Evolutionary conservation across 2,113 vertebrate genomes (phyloP), one percentile per base, ranked within the genome.

Genomic region (Todiramphus chloris): DNA sequence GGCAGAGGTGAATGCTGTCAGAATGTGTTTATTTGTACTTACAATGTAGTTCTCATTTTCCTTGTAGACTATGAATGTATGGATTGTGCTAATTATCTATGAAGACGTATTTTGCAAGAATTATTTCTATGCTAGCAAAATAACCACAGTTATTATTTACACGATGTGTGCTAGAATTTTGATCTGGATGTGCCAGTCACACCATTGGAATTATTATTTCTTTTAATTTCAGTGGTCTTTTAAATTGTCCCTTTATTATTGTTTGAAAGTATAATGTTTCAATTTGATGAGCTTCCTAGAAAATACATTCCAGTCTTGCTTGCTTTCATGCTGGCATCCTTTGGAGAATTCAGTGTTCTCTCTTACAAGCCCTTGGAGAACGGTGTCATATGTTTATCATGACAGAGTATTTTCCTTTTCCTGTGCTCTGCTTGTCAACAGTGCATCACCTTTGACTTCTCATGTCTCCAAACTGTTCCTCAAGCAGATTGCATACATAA

Each of bases 21-120:
- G 43, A 59, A 41, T 51, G 80, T n/a, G 30, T 75, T 91, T 90
- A 62, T 94, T 90, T 96, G 50, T 68, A 31, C 70, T 96, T 70
- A 16, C 10, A 64, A 23, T 12, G 56, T 43, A 75, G 43, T 89
- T 95, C 67, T 86, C 43, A 7, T 85, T 95, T 64, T 83, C 56
- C 74, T 68, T 51, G 51, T 41, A 55, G 79, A 23, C 53, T 62
- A 23, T 62, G 74, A 91, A 76, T 31, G 20, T 75, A 91, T 76
- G 74, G 53, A 56, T 89, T 91, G 70, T 55, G 72, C 77, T 87
- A 64, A 82, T 81, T 85, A 59, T 53, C 66, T 27, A 0, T n/a
- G 58, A 90, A 76, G 74, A 85, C 13, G 13, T 44, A 60, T 28
- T 93, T 91, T 66, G 15, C n/a, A 79, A 76, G 39, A 89, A 68